Base-by-base conservation (phyloP, 2,888 invertebrate species). In the Meloe dianella region DNA sequence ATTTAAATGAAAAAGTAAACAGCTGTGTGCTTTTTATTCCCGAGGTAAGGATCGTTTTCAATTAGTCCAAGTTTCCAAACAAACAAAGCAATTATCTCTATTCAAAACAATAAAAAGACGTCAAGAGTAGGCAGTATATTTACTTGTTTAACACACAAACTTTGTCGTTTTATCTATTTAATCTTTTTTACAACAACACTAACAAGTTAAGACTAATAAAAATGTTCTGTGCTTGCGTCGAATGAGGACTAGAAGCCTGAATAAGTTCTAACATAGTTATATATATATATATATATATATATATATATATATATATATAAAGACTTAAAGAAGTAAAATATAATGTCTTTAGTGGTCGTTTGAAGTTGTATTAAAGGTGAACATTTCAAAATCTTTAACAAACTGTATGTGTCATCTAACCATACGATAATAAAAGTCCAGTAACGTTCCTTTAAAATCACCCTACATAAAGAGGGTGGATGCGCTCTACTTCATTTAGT, bases 401-500 rank as follows among this genome's bases (percentile, higher is more conserved):
- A 41, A 17, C 47, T 47, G 47, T 47, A 47, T 17, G 51, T 51
- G 22, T 24, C 51, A 51, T 51, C 24, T 9, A 47, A 12, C 24
- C 4, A 20, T 22, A 12, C 20, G 5, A 24, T 24, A 24, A 24
- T 22, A 24, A 22, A 51, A 51, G 24, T 54, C 24, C 24, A 14
- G 5, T 20, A 22, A 47, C 20, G 20, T 22, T 20, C 47, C 17
- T 20, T 47, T 47, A 47, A 47, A 47, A 47, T 47, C 47, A 9
- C 3, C 10, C 8, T 54, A 27, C 24, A 60, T 60, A 38, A 60
- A 65, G 63, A 57, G 67, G 59, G 64, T 32, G 59, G 69, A 65
- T 64, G 64, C 51, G 63, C 60, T 66, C 17, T 60, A 65, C 60
- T 69, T 73, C 71, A 73, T 73, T 73, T 67, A 64, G 61, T 62